Evolutionary conservation across 2,113 vertebrate species (phyloP).

Genomic region (Dryoscopus gambensis): DNA sequence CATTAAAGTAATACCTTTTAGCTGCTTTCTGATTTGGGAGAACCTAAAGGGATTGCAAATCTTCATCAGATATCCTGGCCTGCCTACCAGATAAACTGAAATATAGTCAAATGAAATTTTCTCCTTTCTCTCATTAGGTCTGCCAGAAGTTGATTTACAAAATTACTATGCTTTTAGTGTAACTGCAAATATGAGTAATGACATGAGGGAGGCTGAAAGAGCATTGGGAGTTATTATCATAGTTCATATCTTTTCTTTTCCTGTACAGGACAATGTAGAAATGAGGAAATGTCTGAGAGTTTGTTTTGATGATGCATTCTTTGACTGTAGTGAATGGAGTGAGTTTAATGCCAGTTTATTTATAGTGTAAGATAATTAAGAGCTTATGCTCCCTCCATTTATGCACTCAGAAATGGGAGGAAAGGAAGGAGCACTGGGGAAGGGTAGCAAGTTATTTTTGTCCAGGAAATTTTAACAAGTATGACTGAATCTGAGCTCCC

Average conservation of each 20-base stretch:
- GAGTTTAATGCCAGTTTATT: not conserved
- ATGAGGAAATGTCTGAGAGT: not conserved
- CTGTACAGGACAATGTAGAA: not conserved
- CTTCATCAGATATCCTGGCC: fast-evolving
- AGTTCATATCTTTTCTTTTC: not conserved
- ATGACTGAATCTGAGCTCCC: not conserved
- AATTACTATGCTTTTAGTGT: not conserved
- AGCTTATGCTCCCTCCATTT: not conserved
- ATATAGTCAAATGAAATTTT: not conserved
- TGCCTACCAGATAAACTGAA: not conserved
- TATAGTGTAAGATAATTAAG: not conserved
- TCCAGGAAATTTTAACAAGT: not conserved
- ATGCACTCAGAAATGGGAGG: not conserved
- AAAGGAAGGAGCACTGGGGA: not conserved
- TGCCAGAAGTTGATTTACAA: not conserved
- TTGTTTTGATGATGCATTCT: not conserved
- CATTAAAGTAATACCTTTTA: not conserved
- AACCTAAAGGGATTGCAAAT: not conserved
- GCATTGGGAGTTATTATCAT: not conserved
- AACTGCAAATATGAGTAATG: not conserved
- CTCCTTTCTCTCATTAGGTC: not conserved
- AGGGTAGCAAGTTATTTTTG: not conserved
- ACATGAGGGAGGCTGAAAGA: not conserved
- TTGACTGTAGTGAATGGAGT: not conserved
- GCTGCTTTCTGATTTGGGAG: not conserved